Evolutionary conservation across 2,113 vertebrate species (phyloP), one percentile per base, ranked within the genome.

Genomic region (Antechinus stuartii): DNA sequence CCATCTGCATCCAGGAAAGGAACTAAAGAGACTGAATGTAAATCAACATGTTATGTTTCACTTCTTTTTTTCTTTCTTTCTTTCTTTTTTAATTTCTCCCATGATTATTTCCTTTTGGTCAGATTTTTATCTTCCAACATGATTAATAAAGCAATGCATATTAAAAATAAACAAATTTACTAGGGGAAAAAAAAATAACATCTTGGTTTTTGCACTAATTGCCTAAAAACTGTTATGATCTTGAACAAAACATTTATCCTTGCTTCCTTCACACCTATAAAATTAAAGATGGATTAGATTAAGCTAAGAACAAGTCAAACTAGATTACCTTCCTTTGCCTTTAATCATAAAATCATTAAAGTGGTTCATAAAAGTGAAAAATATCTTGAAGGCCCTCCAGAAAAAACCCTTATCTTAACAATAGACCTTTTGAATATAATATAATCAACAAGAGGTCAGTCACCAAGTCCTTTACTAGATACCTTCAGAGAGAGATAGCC

Each of bases 221-320:
- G 42, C 42, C 42, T 42, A 42, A 42, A 42, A 95, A 68, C 5
- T 35, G 9, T 56, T 92, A 91, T 92, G 49, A 96, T 89, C 47
- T 95, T 50, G 53, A 94, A 35, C 91, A 96, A n/a, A 94, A 91
- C 42, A 94, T 8, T 8, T 55, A 95, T 93, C 53, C 68, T 42
- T n/a, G n/a, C n/a, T 84, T 84, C 35, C n/a, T 84, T 84, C 35
- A 42, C n/a, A 23, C 7, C 35, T 42, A 42, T 42, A 42, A 84
- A 84, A 76, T n/a, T 42, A 76, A 76, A 84, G 19, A 42, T 84
- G n/a, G 7, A 84, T n/a, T 3, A 4, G 57, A 68, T 68, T 11
- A 61, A 35, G 14, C 35, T 76, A 76, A 76, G 68, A 84, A 84
- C n/a, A 84, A 42, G 19, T 84, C 68, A 76, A 7, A 76, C 19